Conservation (phyloP, 2,888 invertebrate species). For the Margaritifera margaritifera region DNA sequence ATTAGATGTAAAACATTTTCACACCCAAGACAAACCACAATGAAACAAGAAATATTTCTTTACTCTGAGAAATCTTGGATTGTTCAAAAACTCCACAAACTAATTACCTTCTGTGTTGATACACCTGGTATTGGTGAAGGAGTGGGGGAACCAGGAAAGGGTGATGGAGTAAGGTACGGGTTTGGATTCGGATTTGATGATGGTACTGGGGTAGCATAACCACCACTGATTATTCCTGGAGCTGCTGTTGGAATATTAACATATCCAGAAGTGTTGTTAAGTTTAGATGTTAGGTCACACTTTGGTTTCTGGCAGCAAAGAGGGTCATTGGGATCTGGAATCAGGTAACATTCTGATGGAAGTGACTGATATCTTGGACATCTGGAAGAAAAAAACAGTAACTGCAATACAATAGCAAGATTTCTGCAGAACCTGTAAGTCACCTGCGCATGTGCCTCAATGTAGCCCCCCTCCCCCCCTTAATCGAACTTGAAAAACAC, state of each 20-base stretch:
- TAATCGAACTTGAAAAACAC: too few species aligned
- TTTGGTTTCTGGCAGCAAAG: slow-evolving; percentile 49
- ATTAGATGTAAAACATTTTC: too few species aligned
- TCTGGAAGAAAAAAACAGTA: slow-evolving; percentile 14
- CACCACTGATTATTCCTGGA: slow-evolving; percentile 40
- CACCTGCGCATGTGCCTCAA: too few species aligned
- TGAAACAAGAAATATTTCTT: too few species aligned
- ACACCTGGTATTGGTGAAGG: slow-evolving; percentile 1
- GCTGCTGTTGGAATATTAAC: slow-evolving; percentile 38
- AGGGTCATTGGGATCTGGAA: slow-evolving; percentile 47
- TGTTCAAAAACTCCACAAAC: neutral
- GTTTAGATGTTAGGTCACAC: slow-evolving; percentile 30
- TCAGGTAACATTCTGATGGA: slow-evolving; percentile 36
- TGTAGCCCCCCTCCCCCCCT: too few species aligned
- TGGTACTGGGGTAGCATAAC: slow-evolving; percentile 30
- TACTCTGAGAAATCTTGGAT: too few species aligned
- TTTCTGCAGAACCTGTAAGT: too few species aligned
- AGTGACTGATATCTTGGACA: slow-evolving; percentile 38
- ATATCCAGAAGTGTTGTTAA: slow-evolving; percentile 37
- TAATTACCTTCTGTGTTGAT: neutral
- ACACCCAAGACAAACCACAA: too few species aligned
- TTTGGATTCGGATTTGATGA: slow-evolving; percentile 8
- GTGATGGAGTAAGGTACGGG: slow-evolving; percentile 5
- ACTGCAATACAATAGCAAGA: too few species aligned
- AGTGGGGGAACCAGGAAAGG: slow-evolving; percentile 1